phyloP scores from a whole-genome alignment of 2,113 vertebrate species.

The Xyliphius kryptos region DNA sequence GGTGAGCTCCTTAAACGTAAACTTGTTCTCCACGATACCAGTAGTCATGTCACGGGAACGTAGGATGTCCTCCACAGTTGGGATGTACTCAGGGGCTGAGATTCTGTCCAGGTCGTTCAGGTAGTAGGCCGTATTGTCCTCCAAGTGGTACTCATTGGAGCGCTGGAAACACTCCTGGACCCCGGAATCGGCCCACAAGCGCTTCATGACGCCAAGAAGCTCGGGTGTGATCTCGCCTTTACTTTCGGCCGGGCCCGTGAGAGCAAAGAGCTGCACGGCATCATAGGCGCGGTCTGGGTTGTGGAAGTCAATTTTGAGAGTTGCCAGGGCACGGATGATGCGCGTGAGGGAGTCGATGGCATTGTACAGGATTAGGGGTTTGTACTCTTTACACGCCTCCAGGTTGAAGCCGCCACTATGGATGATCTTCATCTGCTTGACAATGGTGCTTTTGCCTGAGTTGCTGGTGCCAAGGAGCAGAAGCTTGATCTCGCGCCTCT shows the following conservation, averaged over 20 bases:
- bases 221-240: slow-evolving; percentile 95
- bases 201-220: slow-evolving; percentile 92
- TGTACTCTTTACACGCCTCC: slow-evolving; percentile 97
- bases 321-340: slow-evolving; percentile 90
- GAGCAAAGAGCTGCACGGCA: slow-evolving; percentile 93
- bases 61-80: slow-evolving; percentile 95
- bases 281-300: slow-evolving; percentile 94
- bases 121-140: slow-evolving; percentile 97
- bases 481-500: slow-evolving; percentile 94
- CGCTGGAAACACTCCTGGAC: slow-evolving; percentile 95
- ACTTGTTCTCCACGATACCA: slow-evolving; percentile 98
- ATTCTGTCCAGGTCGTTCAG: slow-evolving; percentile 96
- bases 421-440: slow-evolving; percentile 99
- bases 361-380: slow-evolving; percentile 95
- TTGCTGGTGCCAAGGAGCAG: slow-evolving; percentile 96
- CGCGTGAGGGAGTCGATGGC: slow-evolving; percentile 97
- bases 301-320: slow-evolving; percentile 96
- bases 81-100: slow-evolving; percentile 87
- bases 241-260: slow-evolving; percentile 93
- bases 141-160: slow-evolving; percentile 97
- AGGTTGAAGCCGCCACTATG: slow-evolving; percentile 97
- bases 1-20: slow-evolving; percentile 99
- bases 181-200: slow-evolving; percentile 89
- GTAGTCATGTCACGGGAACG: slow-evolving; percentile 99
- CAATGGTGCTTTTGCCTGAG: slow-evolving; percentile 97